phyloP scores from a whole-genome alignment of 2,797 vertebrate genomes.

The Cottoperca gobio region DNA sequence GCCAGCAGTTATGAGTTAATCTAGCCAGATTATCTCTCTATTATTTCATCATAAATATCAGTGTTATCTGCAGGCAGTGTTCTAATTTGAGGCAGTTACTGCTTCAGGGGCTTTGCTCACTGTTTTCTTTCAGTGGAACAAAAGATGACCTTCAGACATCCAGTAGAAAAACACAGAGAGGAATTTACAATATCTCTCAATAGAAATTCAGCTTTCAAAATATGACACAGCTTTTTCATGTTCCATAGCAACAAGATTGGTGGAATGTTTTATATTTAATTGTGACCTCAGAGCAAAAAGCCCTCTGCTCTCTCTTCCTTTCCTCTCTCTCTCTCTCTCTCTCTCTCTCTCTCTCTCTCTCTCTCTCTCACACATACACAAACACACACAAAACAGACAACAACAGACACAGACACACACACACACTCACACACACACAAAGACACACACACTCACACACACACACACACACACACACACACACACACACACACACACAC shows the following conservation, averaged over 20 bases:
- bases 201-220: not conserved
- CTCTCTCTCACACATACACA: too few species aligned
- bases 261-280: not conserved
- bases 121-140: not conserved
- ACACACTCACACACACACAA: not conserved
- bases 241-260: not conserved
- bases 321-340: too few species aligned
- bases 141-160: constrained; percentile 49
- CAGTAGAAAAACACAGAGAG: constrained; percentile 1
- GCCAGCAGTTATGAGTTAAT: constrained; percentile 47
- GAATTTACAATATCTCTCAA: not conserved
- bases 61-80: constrained; percentile 35
- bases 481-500: not conserved
- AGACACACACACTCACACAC: not conserved
- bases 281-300: not conserved
- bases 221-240: not conserved
- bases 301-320: not conserved
- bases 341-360: too few species aligned
- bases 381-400: too few species aligned
- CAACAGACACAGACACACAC: too few species aligned
- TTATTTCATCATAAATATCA: constrained; percentile 46
- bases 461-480: not conserved
- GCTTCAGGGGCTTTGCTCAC: constrained; percentile 23
- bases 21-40: constrained; percentile 44
- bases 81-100: constrained; percentile 58